Percentiles rank a stretch among this genome's conserved stretches.
phyloP scores from a whole-genome alignment of 2,888 invertebrate species.

The Heterodera filipjevi region DNA sequence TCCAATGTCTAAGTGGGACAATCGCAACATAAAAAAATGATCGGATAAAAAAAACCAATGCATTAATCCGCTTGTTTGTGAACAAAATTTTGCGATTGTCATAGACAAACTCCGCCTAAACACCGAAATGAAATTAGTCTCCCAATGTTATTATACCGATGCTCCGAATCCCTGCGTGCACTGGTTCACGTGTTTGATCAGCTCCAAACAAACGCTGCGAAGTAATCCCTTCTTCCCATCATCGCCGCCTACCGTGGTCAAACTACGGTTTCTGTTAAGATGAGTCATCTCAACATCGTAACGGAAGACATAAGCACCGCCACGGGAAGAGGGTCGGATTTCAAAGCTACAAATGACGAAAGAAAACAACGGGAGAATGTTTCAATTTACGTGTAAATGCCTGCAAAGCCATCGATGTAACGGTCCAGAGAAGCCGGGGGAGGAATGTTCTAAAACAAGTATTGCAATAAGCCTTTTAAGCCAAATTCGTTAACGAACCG shows the following conservation, averaged over 20 bases:
- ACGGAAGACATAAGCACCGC: conserved; percentile 20
- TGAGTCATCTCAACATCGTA: conserved; percentile 34
- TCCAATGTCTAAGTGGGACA: conserved; percentile 26
- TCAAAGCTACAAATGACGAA: not conserved
- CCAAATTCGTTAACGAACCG: no score
- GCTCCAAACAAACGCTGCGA: conserved; percentile 27
- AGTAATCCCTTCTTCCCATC: conserved; percentile 21
- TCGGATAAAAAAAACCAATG: not conserved
- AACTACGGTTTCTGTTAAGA: not conserved
- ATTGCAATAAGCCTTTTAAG: no score
- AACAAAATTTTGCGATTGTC: conserved; percentile 36
- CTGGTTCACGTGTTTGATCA: conserved; percentile 24
- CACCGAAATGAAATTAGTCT: not conserved
- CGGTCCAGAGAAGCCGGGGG: no score
- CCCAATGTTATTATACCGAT: not conserved
- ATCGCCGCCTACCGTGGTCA: conserved; percentile 10
- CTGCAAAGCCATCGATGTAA: no score
- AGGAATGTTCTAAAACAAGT: no score
- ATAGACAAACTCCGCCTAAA: conserved; percentile 33
- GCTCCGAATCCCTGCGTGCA: conserved; percentile 31
- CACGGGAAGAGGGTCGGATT: not conserved
- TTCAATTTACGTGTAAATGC: no score
- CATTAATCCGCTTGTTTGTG: conserved; percentile 37
- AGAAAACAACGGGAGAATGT: no score
- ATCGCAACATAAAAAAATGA: no score